Conservation (phyloP, 2,113 vertebrate species). For the Oreochromis tanganicae region DNA sequence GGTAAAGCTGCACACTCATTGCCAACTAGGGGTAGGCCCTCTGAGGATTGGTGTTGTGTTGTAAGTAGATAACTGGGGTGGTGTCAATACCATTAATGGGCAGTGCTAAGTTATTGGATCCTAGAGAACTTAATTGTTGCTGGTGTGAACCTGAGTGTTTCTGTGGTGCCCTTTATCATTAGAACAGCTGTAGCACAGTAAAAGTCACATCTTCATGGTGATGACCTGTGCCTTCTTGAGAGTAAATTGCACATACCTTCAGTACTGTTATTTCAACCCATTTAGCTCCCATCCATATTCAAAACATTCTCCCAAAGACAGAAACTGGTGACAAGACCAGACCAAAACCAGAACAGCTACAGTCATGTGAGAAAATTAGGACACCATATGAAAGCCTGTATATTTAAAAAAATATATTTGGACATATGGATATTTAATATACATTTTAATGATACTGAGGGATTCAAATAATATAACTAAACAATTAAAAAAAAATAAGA, state of each 20-base stretch:
- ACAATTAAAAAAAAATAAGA: background rate
- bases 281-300: background rate
- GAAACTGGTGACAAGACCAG: background rate
- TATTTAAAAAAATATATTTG: background rate
- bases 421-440: background rate
- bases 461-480: background rate
- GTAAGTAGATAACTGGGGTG: background rate
- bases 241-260: background rate
- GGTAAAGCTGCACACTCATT: background rate
- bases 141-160: background rate
- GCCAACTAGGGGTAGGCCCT: background rate
- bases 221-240: background rate
- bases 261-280: no score
- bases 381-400: no score
- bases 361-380: no score
- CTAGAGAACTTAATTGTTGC: background rate
- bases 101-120: background rate
- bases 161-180: background rate
- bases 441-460: background rate
- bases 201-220: background rate
- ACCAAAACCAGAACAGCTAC: background rate
- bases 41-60: background rate
- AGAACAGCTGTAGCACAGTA: background rate
- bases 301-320: background rate
- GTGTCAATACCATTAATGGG: background rate